Evolutionary conservation across 2,888 invertebrate genomes (phyloP), one percentile per base, ranked within the genome.

Genomic region (Diaperis boleti): DNA sequence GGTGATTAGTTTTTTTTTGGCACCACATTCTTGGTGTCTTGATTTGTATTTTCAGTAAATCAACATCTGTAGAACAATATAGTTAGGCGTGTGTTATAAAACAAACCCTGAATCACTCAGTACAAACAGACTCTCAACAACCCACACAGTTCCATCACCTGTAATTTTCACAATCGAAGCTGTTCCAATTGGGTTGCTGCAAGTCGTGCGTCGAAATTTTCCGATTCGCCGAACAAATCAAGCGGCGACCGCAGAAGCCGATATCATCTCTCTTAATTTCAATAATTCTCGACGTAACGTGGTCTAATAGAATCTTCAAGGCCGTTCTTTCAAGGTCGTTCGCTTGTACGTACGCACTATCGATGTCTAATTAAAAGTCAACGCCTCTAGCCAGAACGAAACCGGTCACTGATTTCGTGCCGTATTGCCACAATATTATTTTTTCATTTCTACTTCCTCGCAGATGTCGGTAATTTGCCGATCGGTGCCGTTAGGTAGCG

Each of bases 401-500:
- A n/a, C n/a, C n/a, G n/a, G n/a, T n/a, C n/a, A n/a, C n/a, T n/a
- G n/a, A n/a, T n/a, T n/a, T n/a, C n/a, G n/a, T n/a, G n/a, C n/a
- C n/a, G n/a, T n/a, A n/a, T n/a, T n/a, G n/a, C n/a, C n/a, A n/a
- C n/a, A n/a, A n/a, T n/a, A n/a, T 26, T 15, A 8, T 3, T 11
- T 35, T 20, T 35, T 10, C 20, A 11, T 18, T n/a, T 41, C 17
- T 10, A 29, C 20, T 54, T 54, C 37, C 14, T 10, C 10, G 31
- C 54, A 54, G 54, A 54, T 54, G 54, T 11, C 29, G 31, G 31
- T n/a, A 42, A 42, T 54, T 54, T 42, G 29, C 41, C 5, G 17
- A 26, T n/a, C 3, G 29, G 42, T 14, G 41, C 54, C 54, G 54
- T 54, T 54, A 54, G 41, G 13, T 22, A 15, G 54, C 35, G 33